A percentile compares a stretch with the other conserved stretches of the same genome.
phyloP scores from a whole-genome alignment of 2,888 invertebrate genomes.

The Labia minor region DNA sequence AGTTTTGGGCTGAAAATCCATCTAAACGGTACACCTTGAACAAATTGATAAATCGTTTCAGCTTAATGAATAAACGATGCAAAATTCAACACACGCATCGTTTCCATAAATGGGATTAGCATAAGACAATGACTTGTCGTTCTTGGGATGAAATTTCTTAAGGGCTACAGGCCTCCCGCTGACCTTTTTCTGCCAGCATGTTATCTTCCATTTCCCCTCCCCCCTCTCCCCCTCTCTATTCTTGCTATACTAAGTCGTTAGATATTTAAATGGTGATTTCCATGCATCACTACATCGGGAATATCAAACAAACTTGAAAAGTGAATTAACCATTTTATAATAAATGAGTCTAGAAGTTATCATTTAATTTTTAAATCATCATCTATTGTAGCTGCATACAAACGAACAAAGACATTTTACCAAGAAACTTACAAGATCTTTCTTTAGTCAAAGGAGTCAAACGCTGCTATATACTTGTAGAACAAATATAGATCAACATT shows the following conservation, averaged over 20 bases:
- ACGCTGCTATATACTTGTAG: too few relatives aligned
- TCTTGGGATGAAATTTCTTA: not conserved
- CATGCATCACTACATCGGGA: not conserved
- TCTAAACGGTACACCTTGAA: not conserved
- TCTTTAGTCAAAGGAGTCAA: too few relatives aligned
- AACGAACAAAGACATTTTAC: not conserved
- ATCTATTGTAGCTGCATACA: not conserved
- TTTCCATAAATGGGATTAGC: not conserved
- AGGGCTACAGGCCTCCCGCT: not conserved
- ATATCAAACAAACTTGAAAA: slow-evolving; percentile 13
- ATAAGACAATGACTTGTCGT: not conserved
- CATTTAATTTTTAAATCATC: not conserved
- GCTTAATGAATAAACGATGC: not conserved
- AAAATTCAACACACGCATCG: not conserved
- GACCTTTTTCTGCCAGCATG: not conserved
- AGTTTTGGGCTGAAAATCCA: not conserved
- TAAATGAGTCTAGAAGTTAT: not conserved
- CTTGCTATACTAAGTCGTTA: not conserved
- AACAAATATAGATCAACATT: too few relatives aligned
- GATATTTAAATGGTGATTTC: slow-evolving; percentile 13
- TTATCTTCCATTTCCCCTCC: too few relatives aligned
- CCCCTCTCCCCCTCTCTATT: not conserved
- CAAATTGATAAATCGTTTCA: not conserved
- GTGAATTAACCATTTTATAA: not conserved
- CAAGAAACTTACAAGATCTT: too few relatives aligned